Evolutionary conservation across 2,888 invertebrate species (phyloP).

Genomic region (Caenorhabditis plicata): DNA sequence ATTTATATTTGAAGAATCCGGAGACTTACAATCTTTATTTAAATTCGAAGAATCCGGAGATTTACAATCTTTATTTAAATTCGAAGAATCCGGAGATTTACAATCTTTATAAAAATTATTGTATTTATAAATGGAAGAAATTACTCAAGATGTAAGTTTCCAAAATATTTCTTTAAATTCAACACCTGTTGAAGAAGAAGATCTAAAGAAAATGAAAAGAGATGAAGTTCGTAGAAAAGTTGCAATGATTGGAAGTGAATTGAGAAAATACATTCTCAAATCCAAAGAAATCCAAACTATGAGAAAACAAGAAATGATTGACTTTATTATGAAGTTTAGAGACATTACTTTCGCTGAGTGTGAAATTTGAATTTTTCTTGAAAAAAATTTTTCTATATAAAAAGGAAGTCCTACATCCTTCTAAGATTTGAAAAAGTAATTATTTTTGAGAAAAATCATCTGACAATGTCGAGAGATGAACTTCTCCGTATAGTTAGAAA

Average conservation of each 20-base stretch:
- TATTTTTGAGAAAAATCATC: conserved; percentile 1
- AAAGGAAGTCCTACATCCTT: conserved; percentile 2
- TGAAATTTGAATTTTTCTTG: conserved; percentile 11
- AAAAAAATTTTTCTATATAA: conserved; percentile 24
- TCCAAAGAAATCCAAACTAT: conserved; percentile 22
- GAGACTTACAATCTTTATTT: no score
- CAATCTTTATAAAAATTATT: conserved; percentile 25
- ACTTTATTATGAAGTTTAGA: conserved; percentile 18
- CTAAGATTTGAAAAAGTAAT: conserved; percentile 31
- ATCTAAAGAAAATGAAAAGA: conserved; percentile 28
- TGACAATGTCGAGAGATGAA: conserved; percentile 39
- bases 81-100: no score
- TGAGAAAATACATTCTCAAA: conserved; percentile 21
- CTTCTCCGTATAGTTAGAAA: conserved; percentile 23
- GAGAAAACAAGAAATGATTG: conserved; percentile 35
- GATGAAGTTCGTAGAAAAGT: conserved; percentile 31
- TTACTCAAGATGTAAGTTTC: conserved; percentile 15
- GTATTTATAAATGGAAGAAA: conserved; percentile 25
- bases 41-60: no score
- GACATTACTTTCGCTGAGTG: not conserved
- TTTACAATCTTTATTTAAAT: no score
- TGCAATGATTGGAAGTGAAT: conserved; percentile 21
- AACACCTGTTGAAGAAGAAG: conserved; percentile 23
- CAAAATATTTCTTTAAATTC: conserved; percentile 7
- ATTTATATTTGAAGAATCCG: no score